Evolutionary conservation across 1,140 invertebrate genomes (phyloP), one percentile per base, ranked within the genome.

Genomic region (Cheumatopsyche charites): DNA sequence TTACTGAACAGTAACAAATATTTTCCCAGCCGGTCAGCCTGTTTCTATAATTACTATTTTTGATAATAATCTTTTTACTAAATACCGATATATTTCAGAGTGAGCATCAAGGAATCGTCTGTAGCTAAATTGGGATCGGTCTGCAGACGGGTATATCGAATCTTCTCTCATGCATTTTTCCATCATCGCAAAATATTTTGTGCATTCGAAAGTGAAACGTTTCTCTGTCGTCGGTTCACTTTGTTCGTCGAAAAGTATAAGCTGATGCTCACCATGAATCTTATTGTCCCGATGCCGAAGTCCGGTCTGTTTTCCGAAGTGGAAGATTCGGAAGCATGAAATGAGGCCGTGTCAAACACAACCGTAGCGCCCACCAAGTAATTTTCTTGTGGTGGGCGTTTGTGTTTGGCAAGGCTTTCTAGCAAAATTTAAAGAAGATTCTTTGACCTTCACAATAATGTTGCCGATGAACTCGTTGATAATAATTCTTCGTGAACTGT

Each of bases 151-250:
- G 97, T 99, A 0, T 99, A 99, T 81, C 90, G 98, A 86, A 99
- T 99, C 79, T 99, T 99, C 83, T 99, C 97, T 29, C 98, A 99
- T 86, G 98, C 98, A 25, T 99, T 97, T 82, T 99, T 97, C 81
- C 98, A 99, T 86, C 98, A 99, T 84, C 88, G 94, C 78, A 87
- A 90, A 75, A 92, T 99, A 80, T 99, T 99, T 87, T 96, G 99
- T 85, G 93, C 96, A 78, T 99, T 99, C 88, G 98, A 99, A 89
- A 92, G 92, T 79, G 92, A 98, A 83, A 98, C 96, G 7, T 94
- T 91, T 81, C 84, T 99, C 47, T 99, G 98, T 85, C 93, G 93
- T 78, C 88, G 98, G 79, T 99, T 99, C 84, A 99, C 97, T 41
- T 91, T 91, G 74, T 99, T 99, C 88, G 97, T 99, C 23, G 98